A percentile compares a stretch with the other conserved stretches of the same genome.
phyloP scores from a whole-genome alignment of 2,797 vertebrate genomes.

The Telmatherina bonti region DNA sequence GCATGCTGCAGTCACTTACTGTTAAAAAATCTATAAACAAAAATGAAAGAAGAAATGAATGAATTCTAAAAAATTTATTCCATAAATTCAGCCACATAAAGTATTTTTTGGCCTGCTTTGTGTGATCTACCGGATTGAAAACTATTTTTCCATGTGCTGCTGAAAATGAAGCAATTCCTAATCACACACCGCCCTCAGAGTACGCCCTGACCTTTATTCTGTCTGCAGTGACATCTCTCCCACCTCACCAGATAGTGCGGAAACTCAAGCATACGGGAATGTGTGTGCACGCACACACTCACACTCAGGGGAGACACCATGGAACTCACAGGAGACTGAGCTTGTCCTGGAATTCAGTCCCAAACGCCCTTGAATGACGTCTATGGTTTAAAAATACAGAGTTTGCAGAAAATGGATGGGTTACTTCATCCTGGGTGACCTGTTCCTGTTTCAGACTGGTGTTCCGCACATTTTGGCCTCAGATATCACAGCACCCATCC shows the following conservation, averaged over 20 bases:
- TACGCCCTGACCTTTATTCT: conserved; percentile 77
- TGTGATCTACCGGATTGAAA: background rate
- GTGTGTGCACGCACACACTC: background rate
- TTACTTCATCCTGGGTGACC: conserved; percentile 72
- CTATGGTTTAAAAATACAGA: conserved; percentile 76
- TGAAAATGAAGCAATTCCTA: conserved; percentile 41
- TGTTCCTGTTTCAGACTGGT: conserved; percentile 65
- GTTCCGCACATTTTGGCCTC: conserved; percentile 33
- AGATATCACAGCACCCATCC: conserved; percentile 18
- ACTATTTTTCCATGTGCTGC: conserved; percentile 13
- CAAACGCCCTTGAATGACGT: conserved; percentile 73
- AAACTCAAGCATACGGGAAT: conserved; percentile 64
- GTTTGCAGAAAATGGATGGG: conserved; percentile 71
- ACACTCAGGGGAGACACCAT: conserved; percentile 56
- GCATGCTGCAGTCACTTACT: background rate
- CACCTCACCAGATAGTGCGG: conserved; percentile 73
- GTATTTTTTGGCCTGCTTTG: background rate
- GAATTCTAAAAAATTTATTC: background rate
- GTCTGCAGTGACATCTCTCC: conserved; percentile 75
- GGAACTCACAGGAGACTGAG: conserved; percentile 68
- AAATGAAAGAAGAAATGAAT: background rate
- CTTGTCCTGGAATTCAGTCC: conserved; percentile 75
- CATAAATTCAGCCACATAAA: background rate
- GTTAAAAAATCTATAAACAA: background rate
- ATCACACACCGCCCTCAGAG: conserved; percentile 59